These are phyloP conservation scores for Meganola albula DNA, from an alignment of 2,888 invertebrate genomes.

Conservation along the genomic window DNA sequence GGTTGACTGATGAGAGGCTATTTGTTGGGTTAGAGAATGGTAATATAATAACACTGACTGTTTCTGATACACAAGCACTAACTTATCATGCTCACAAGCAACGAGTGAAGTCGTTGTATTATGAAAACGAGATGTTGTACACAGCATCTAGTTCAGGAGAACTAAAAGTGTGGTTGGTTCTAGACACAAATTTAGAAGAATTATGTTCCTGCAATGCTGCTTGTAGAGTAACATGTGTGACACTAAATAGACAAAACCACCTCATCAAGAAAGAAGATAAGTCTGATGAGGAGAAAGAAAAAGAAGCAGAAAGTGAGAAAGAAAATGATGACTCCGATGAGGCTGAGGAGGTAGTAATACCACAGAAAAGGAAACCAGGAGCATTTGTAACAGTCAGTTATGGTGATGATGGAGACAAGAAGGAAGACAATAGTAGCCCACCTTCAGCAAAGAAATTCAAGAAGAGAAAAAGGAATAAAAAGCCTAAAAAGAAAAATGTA, in stretches of 20 bases:
- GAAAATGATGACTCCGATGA: conserved; percentile 39
- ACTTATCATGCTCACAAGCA: conserved; percentile 77
- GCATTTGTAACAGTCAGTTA: conserved; percentile 63
- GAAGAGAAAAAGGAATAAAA: conserved; percentile 56
- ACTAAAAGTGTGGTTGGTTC: conserved; percentile 83
- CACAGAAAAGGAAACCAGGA: conserved; percentile 53
- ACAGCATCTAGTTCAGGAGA: conserved; percentile 89
- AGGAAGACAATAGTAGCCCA: conserved; percentile 27
- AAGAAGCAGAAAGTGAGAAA: conserved; percentile 28
- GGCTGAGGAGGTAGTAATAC: conserved; percentile 21
- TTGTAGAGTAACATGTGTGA: conserved; percentile 85
- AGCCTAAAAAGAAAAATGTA: conserved; percentile 31
- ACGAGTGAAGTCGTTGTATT: conserved; percentile 82
- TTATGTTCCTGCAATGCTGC: conserved; percentile 79
- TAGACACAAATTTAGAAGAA: conserved; percentile 61
- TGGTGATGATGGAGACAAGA: conserved; percentile 41
- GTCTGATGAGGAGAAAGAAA: conserved; percentile 28
- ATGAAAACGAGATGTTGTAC: conserved; percentile 76
- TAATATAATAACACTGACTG: conserved; percentile 77
- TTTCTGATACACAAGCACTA: conserved; percentile 67
- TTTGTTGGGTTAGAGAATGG: conserved; percentile 87
- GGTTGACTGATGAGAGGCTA: conserved; percentile 80
- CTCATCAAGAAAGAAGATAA: conserved; percentile 59
- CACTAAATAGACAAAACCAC: conserved; percentile 72
- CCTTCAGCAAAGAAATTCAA: conserved; percentile 54